phyloP scores from a whole-genome alignment of 2,797 vertebrate species.

The Iguana delicatissima region DNA sequence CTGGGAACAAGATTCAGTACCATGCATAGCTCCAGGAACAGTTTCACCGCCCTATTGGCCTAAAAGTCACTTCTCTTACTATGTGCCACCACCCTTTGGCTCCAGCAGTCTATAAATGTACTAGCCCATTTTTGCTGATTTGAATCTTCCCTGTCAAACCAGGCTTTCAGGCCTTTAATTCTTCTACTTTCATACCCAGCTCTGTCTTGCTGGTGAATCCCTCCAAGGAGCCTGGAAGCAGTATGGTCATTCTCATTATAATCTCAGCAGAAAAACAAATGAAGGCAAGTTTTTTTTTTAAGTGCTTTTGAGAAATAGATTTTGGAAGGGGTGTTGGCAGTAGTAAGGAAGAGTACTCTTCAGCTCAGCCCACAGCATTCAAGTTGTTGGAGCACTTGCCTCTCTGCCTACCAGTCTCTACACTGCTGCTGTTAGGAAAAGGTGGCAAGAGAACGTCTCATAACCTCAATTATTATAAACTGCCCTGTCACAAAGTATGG shows the following conservation, averaged over 20 bases:
- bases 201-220: background rate
- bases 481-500: constrained; percentile 22
- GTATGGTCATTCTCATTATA: background rate
- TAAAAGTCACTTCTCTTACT: background rate
- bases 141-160: background rate
- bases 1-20: too few relatives aligned
- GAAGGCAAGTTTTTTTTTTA: background rate
- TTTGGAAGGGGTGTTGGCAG: background rate
- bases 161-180: background rate
- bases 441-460: background rate
- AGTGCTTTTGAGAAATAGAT: background rate
- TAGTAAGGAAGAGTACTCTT: background rate
- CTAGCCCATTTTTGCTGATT: background rate
- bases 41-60: background rate
- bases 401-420: background rate
- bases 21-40: too few relatives aligned
- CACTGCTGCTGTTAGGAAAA: background rate
- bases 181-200: too few relatives aligned
- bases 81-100: background rate
- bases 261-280: background rate
- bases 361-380: background rate
- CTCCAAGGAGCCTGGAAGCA: background rate
- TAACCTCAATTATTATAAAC: constrained; percentile 47
- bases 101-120: background rate
- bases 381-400: background rate